Percentiles rank a stretch among this genome's conserved stretches.
Evolutionary conservation across 1,140 invertebrate genomes (phyloP).

Genomic region (Drosophila kurseongensis): DNA sequence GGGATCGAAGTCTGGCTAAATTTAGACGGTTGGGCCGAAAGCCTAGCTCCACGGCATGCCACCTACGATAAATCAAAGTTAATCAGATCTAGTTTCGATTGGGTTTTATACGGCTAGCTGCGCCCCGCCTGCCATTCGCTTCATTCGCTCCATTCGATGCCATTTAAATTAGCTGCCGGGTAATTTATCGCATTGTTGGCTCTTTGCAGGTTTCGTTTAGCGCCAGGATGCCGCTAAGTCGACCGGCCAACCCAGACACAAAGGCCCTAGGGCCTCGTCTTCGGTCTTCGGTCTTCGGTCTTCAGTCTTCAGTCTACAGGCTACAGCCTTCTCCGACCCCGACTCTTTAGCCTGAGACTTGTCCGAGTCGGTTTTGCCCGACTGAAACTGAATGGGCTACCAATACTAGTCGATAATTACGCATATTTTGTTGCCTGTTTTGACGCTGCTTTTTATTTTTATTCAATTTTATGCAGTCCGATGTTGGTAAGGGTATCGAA

Average conservation of each 20-base stretch:
- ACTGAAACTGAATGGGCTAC: slow-evolving; percentile 46
- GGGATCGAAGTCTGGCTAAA: slow-evolving; percentile 50
- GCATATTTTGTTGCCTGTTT: slow-evolving; percentile 81
- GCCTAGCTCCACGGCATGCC: slow-evolving; percentile 22
- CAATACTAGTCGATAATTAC: slow-evolving; percentile 74
- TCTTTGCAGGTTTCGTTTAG: slow-evolving; percentile 76
- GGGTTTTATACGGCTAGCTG: slow-evolving; percentile 67
- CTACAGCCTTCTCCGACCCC: not conserved
- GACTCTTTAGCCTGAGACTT: slow-evolving; percentile 5
- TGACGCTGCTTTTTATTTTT: slow-evolving; percentile 73
- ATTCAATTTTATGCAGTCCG: slow-evolving; percentile 42
- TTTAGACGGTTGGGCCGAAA: slow-evolving; percentile 44
- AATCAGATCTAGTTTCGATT: slow-evolving; percentile 82
- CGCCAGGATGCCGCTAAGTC: slow-evolving; percentile 69
- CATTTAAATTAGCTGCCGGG: slow-evolving; percentile 82
- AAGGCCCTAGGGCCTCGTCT: slow-evolving; percentile 59
- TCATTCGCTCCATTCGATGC: slow-evolving; percentile 47
- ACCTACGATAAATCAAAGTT: slow-evolving; percentile 82
- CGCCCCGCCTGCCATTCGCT: slow-evolving; percentile 17
- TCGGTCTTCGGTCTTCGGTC: not conserved
- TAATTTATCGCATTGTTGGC: slow-evolving; percentile 79
- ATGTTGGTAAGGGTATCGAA: slow-evolving; percentile 26
- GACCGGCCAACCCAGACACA: slow-evolving; percentile 60
- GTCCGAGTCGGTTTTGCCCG: slow-evolving; percentile 23
- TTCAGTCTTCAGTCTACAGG: not conserved